Conservation (phyloP, 2,797 vertebrate species). For the Semotilus atromaculatus region DNA sequence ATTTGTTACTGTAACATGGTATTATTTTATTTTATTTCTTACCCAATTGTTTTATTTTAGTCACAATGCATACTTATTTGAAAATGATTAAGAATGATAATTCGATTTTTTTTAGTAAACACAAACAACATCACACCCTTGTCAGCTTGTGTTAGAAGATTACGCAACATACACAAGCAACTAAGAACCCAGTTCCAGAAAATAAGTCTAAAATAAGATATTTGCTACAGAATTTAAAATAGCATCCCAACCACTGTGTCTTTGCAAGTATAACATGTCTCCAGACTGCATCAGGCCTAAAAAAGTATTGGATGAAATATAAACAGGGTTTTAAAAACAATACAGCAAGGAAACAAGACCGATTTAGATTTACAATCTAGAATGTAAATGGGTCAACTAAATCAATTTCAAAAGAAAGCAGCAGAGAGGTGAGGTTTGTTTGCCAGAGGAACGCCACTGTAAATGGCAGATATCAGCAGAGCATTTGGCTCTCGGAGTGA, state of each 20-base stretch:
- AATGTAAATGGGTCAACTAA: not conserved
- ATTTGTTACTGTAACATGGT: not conserved
- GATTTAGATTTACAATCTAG: not conserved
- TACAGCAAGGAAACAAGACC: not conserved
- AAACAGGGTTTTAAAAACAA: not conserved
- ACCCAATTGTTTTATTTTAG: not conserved
- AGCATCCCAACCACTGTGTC: not conserved
- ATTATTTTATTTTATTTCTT: not conserved
- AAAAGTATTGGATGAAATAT: not conserved
- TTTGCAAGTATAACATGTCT: not conserved
- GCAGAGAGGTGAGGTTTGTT: not conserved
- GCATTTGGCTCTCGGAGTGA: constrained; percentile 12
- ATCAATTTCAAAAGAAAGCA: not conserved
- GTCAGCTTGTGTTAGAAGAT: not conserved
- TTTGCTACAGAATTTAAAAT: not conserved
- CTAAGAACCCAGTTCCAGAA: not conserved
- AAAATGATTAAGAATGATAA: not conserved
- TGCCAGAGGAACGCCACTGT: not conserved
- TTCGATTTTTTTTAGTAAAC: not conserved
- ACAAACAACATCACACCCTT: not conserved
- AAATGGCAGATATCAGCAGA: constrained; percentile 4
- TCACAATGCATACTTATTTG: not conserved
- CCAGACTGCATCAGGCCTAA: not conserved
- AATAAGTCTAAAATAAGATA: not conserved
- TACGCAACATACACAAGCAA: not conserved